These are phyloP conservation scores for Morelia viridis DNA, from an alignment of 2,797 vertebrate genomes.

Conservation along the genomic window DNA sequence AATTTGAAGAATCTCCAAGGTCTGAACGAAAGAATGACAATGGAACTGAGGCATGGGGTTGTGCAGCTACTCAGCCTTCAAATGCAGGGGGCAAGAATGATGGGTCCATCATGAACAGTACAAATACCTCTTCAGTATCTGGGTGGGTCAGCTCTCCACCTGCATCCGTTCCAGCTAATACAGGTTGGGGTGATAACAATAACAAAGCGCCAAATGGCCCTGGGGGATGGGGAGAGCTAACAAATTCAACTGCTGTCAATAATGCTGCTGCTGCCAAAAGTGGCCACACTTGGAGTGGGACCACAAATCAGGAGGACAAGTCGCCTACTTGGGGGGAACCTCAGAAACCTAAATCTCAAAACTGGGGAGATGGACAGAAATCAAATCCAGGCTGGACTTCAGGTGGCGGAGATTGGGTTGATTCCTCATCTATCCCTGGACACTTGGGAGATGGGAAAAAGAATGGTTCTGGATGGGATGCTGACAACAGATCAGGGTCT, in stretches of 20 bases:
- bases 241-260: constrained; percentile 83
- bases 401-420: constrained; percentile 80
- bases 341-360: constrained; percentile 84
- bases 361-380: constrained; percentile 89
- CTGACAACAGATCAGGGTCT: constrained; percentile 79
- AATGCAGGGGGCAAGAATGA: constrained; percentile 89
- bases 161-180: constrained; percentile 80
- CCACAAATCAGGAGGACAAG: constrained; percentile 85
- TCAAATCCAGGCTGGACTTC: constrained; percentile 84
- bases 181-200: constrained; percentile 88
- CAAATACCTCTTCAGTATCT: constrained; percentile 85
- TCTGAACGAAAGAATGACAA: constrained; percentile 83
- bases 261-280: constrained; percentile 84
- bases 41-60: constrained; percentile 86
- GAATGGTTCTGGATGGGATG: constrained; percentile 88
- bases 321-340: constrained; percentile 89
- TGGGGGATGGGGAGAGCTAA: constrained; percentile 87
- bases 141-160: constrained; percentile 86
- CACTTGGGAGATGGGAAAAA: constrained; percentile 88
- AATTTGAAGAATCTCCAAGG: constrained; percentile 83
- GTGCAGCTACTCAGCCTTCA: constrained; percentile 82
- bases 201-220: constrained; percentile 86
- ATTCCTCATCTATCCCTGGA: constrained; percentile 83
- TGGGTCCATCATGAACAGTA: constrained; percentile 82
- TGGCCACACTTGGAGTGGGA: constrained; percentile 86